Base-by-base conservation (phyloP, 2,113 vertebrate genomes). In the Phocoena phocoena region DNA sequence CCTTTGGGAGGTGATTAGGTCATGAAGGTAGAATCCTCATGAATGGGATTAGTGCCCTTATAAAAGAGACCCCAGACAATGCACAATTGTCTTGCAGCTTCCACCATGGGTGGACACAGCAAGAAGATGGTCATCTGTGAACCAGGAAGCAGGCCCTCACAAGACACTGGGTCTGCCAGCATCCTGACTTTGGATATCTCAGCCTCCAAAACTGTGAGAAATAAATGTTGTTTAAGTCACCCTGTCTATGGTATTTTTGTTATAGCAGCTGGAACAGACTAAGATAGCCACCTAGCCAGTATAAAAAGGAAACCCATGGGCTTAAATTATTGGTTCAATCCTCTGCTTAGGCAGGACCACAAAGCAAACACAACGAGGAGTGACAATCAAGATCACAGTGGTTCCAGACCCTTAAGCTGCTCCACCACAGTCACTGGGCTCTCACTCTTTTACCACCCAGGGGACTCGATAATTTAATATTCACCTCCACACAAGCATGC, bases 351-450 rank as follows among this genome's bases (percentile, higher is more conserved):
- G 63, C 73, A 50, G 25, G 12, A 44, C 12, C 14, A 33, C 36
- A 60, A 70, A 3, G 3, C 89, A 38, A 62, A 15, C 44, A 63
- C 36, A 26, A 38, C 33, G 18, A 76, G n/a, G n/a, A 87, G 25
- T 10, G 10, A 44, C 71, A 50, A 4, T 74, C 18, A 2, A 1
- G 53, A 36, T 3, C 3, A 1, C 20, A 44, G 17, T 6, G 31
- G 65, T 53, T 41, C 58, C 17, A 41, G 70, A 9, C 87, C 73
- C 28, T 60, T 67, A 20, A 8, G 23, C 23, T 33, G 26, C 20
- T 68, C 28, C 14, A 38, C 79, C 41, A 70, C 44, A 1, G 31
- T 31, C 28, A 2, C 90, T 5, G 4, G 58, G 47, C 47, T 50
- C 31, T 23, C 0, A 0, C 26, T 58, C 79, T 3, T 12, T 8